These are phyloP conservation scores for Steinernema carpocapsae DNA, from an alignment of 2,888 invertebrate genomes.

Conservation along the genomic window DNA sequence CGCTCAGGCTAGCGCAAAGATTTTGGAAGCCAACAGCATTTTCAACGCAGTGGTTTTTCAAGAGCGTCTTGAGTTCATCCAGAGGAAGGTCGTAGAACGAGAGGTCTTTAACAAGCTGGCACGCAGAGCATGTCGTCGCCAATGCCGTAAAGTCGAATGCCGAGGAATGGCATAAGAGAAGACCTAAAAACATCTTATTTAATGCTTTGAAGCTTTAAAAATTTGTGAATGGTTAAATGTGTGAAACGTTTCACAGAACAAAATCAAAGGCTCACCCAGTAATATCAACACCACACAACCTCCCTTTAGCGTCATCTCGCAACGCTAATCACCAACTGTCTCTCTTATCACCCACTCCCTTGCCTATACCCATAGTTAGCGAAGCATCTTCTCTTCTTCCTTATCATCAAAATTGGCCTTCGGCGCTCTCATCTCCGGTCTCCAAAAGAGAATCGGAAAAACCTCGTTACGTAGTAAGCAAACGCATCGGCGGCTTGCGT, in stretches of 20 bases:
- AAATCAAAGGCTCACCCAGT: background rate
- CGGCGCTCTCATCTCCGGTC: background rate
- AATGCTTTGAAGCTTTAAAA: background rate
- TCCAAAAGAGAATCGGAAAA: background rate
- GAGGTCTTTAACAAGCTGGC: background rate
- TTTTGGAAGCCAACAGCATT: too few species aligned
- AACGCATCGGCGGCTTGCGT: background rate
- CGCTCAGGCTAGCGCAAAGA: too few species aligned
- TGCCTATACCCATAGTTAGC: slow-evolving; percentile 31
- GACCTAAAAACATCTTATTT: background rate
- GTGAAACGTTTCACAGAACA: too few species aligned
- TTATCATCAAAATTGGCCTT: background rate
- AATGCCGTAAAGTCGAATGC: background rate
- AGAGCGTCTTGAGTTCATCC: background rate
- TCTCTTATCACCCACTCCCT: background rate
- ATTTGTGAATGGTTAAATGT: too few species aligned
- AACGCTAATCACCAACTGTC: background rate
- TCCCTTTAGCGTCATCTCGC: background rate
- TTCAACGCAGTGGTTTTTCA: background rate
- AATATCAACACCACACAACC: background rate
- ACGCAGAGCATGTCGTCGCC: background rate
- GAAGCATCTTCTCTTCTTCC: background rate
- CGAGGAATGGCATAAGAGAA: background rate
- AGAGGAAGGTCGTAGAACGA: background rate
- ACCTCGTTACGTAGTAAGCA: background rate